A percentile compares a stretch with the other conserved stretches of the same genome.
These are phyloP conservation scores for Portevinia maculata DNA, from an alignment of 2,888 invertebrate species.

Conservation along the genomic window DNA sequence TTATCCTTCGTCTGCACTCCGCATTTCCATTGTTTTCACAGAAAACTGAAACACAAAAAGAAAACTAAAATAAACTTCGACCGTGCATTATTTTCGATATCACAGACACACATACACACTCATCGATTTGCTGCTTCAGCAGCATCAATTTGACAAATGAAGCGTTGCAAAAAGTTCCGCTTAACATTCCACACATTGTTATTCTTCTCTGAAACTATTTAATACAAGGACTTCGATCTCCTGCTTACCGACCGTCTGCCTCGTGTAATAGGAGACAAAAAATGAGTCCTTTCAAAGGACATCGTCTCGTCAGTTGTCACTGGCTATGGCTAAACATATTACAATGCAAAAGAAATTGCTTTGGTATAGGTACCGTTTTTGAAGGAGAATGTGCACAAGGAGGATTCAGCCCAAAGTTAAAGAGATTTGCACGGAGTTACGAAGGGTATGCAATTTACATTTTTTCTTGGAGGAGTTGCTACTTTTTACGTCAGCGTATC, in stretches of 20 bases:
- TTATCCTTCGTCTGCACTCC: neutral
- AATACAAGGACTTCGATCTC: constrained; percentile 17
- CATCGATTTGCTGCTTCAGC: constrained; percentile 22
- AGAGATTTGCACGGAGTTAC: neutral
- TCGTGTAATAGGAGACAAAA: neutral
- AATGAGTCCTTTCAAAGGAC: constrained; percentile 1
- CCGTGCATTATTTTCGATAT: neutral
- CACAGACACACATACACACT: neutral
- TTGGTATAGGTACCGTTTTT: constrained; percentile 9
- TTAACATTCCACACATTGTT: constrained; percentile 27
- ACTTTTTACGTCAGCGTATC: constrained; percentile 9
- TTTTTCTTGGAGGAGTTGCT: neutral
- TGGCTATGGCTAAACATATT: neutral
- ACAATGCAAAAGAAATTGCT: constrained; percentile 12
- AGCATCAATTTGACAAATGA: constrained; percentile 41
- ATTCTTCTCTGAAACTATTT: constrained; percentile 21
- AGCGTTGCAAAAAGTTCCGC: constrained; percentile 35
- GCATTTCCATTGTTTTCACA: neutral
- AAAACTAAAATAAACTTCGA: constrained; percentile 5
- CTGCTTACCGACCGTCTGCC: constrained; percentile 3
- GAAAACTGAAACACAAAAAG: neutral
- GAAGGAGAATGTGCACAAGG: neutral
- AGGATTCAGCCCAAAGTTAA: neutral
- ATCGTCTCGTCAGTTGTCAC: constrained; percentile 11
- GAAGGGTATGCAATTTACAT: neutral